Evolutionary conservation across 2,113 vertebrate species (phyloP).

Genomic region (Myrmophylax atrothorax): DNA sequence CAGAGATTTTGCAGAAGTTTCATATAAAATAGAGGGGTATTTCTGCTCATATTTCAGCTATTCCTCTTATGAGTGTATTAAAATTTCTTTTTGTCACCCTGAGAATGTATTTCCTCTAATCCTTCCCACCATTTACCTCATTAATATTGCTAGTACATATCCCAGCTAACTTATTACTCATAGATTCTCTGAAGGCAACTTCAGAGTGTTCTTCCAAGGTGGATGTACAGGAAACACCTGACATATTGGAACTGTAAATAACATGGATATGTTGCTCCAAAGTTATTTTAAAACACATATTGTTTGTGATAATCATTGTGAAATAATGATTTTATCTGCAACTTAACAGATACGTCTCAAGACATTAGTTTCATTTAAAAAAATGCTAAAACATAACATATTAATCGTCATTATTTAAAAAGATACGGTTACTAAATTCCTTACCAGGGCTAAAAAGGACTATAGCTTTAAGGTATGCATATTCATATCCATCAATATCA

Average conservation of each 20-base stretch:
- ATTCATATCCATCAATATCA: conserved; percentile 95
- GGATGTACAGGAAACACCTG: background rate
- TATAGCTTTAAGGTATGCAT: conserved; percentile 97
- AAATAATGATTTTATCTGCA: background rate
- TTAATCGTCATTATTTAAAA: background rate
- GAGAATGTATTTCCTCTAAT: background rate
- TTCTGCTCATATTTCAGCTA: background rate
- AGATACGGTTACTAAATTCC: conserved; percentile 46
- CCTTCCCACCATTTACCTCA: background rate
- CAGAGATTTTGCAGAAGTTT: background rate
- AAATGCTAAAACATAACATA: background rate
- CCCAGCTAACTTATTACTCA: background rate
- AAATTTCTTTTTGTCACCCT: background rate
- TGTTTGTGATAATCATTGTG: background rate
- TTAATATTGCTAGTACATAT: background rate
- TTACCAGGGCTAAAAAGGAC: conserved; percentile 97
- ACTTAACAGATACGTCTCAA: background rate
- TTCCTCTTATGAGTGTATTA: background rate
- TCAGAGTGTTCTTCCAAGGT: background rate
- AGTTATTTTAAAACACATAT: background rate
- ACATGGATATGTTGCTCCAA: background rate
- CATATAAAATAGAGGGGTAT: background rate
- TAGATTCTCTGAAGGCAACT: background rate
- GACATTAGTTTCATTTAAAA: background rate
- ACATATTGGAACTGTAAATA: background rate